Base-by-base conservation (phyloP, 2,888 invertebrate species). In the Epiblema foenella region DNA sequence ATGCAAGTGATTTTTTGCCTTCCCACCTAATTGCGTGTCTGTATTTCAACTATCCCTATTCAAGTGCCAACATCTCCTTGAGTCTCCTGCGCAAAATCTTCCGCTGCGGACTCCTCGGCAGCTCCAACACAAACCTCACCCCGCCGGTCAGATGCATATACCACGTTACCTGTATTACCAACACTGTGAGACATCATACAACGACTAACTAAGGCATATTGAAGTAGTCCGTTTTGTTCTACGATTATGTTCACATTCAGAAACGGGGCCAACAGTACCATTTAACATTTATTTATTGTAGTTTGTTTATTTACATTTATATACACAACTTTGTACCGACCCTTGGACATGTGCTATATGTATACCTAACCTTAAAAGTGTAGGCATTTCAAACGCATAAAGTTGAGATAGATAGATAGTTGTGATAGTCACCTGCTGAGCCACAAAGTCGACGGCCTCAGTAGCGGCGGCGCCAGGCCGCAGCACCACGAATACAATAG, bases 71-170 rank as follows among this genome's bases (percentile, higher is more conserved):
- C 76, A 87, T 82, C 75, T 94, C 89, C 77, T 92, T 93, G 59
- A 96, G 86, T 57, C 91, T 85, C 68, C 95, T 89, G 70, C 96
- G 92, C 60, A 96, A 86, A 79, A 96, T 95, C 88, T 97, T 97
- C 33, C 96, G 96, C 56, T 95, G 94, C 0, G 95, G 91, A 80
- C 95, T 96, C 83, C 95, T 95, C 9, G 96, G 96, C 79, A 97
- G 95, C 80, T 93, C 90, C 33, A 95, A 88, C 46, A 96, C 84
- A 83, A 97, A 96, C 75, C 88, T 89, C 2, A 96, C 94, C 20
- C 96, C 96, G 51, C 96, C 96, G 79, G 94, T 89, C 64, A 97
- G 88, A 77, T 93, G 93, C 90, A 96, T 96, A 79, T 94, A 95
- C 29, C 93, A 88, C 0, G 96, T 93, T 11, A 88, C 88, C 88